Conservation (phyloP, 1,140 invertebrate species). For the Trichonephila clavata region DNA sequence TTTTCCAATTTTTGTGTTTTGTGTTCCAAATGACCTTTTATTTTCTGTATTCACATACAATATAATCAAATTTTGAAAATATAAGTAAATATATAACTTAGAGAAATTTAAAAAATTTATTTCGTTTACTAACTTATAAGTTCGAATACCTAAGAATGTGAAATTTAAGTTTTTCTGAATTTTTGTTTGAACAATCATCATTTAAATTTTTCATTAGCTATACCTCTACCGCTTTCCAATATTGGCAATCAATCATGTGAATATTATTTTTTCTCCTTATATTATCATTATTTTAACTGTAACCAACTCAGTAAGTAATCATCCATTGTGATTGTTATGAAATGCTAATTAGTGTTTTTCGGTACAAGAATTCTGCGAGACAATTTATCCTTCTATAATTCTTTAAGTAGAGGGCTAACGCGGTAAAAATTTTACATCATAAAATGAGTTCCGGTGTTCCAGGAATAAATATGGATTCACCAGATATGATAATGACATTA, state of each 20-base stretch:
- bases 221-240: too few relatives aligned
- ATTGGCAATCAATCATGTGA: neutral
- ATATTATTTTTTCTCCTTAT: neutral
- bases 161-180: too few relatives aligned
- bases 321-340: conserved; percentile 41
- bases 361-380: neutral
- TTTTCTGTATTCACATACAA: too few relatives aligned
- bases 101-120: too few relatives aligned
- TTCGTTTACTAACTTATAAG: too few relatives aligned
- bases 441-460: conserved; percentile 45
- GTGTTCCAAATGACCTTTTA: too few relatives aligned
- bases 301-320: neutral
- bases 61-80: too few relatives aligned
- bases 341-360: conserved; percentile 29
- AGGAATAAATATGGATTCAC: conserved; percentile 34
- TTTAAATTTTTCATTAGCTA: too few relatives aligned
- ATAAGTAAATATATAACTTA: too few relatives aligned
- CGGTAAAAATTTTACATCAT: neutral
- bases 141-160: too few relatives aligned
- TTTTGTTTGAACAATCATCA: too few relatives aligned
- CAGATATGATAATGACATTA: conserved; percentile 45
- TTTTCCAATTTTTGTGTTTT: too few relatives aligned
- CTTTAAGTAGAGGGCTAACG: neutral
- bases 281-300: neutral
- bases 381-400: neutral